Percentiles rank a stretch among this genome's conserved stretches.
These are phyloP conservation scores for Pardalotus punctatus DNA, from an alignment of 2,113 vertebrate genomes.

Conservation along the genomic window DNA sequence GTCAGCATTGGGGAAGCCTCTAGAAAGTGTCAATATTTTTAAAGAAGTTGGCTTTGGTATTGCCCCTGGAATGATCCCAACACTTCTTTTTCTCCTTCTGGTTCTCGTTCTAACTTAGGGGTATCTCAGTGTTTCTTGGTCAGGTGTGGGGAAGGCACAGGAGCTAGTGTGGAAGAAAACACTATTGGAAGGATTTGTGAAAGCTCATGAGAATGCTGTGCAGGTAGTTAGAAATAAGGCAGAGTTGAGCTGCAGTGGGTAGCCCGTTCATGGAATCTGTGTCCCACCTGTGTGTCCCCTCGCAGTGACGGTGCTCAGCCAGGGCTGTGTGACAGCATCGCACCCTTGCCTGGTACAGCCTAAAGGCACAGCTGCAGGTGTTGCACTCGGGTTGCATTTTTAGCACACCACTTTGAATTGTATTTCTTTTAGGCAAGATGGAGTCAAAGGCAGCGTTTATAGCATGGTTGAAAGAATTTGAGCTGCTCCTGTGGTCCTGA, in stretches of 20 bases:
- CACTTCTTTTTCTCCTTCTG: not conserved
- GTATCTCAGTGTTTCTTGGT: not conserved
- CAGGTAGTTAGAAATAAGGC: not conserved
- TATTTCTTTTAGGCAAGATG: not conserved
- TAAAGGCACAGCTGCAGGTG: not conserved
- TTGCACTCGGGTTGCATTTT: not conserved
- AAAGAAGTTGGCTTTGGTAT: not conserved
- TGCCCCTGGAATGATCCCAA: not conserved
- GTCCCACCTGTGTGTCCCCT: not conserved
- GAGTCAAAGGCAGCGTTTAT: not conserved
- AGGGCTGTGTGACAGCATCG: not conserved
- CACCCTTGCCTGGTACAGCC: not conserved
- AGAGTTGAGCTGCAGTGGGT: not conserved
- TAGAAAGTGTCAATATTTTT: not conserved
- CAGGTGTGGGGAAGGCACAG: not conserved
- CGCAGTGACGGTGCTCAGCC: rapidly evolving
- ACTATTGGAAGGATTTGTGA: not conserved
- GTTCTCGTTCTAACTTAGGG: not conserved
- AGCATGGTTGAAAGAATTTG: not conserved
- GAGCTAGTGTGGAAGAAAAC: not conserved
- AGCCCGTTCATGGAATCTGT: rapidly evolving
- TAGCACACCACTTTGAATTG: not conserved
- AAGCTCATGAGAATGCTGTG: not conserved
- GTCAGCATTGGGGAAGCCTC: not conserved
- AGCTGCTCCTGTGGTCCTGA: not conserved